Conservation (phyloP, 1,140 invertebrate genomes). For the Gerris buenoi region DNA sequence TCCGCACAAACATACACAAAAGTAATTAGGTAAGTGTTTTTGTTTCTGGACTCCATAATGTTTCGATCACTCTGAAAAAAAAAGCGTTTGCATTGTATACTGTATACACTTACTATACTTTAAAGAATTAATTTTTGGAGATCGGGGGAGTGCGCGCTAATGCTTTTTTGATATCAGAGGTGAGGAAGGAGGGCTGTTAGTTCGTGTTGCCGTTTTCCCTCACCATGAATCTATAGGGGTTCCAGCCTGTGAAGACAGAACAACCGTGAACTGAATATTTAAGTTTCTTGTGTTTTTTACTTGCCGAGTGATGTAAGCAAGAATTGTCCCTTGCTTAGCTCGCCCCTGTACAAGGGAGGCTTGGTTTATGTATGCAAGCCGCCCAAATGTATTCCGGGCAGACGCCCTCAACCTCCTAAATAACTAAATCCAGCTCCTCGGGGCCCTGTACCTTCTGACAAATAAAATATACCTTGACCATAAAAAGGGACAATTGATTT, state of each 20-base stretch:
- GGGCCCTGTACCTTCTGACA: not conserved
- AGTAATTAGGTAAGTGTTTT: no score
- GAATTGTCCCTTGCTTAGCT: not conserved
- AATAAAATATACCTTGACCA: not conserved
- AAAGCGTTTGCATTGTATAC: no score
- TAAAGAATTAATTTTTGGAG: no score
- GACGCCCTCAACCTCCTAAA: not conserved
- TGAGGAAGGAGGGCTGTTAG: no score
- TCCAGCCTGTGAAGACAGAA: not conserved
- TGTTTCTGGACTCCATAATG: no score
- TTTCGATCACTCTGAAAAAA: no score
- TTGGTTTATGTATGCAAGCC: not conserved
- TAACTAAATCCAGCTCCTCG: not conserved
- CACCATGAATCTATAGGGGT: not conserved
- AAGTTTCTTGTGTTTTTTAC: not conserved
- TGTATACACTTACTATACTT: no score
- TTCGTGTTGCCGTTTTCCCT: not conserved
- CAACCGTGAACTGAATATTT: not conserved
- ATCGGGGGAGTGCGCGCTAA: no score
- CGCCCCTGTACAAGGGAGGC: not conserved
- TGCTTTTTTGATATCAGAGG: no score
- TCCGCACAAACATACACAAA: no score
- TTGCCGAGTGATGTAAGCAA: not conserved
- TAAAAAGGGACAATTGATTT: not conserved
- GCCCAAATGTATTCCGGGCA: no score